Base-by-base conservation (phyloP, 2,797 vertebrate species). In the Eptatretus atami region DNA sequence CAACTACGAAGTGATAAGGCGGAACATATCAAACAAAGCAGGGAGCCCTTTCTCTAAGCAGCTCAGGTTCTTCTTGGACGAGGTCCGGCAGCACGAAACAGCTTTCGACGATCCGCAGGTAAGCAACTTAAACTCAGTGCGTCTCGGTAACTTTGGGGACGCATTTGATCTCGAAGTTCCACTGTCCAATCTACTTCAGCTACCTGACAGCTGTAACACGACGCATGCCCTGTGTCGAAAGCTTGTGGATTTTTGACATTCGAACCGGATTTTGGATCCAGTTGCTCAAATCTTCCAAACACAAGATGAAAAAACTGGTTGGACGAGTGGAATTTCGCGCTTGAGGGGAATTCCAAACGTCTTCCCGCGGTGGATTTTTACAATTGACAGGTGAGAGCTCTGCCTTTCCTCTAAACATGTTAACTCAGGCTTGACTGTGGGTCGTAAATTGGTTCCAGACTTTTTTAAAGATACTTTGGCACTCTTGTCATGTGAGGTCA, bases 241-340 rank as follows among this genome's bases (percentile, higher is more conserved):
- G 72, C 77, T 98, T 69, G 92, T 0, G 90, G 88, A 52, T 98
- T 98, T 74, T 71, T 98, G 92, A 98, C 74, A 87, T 98, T 77
- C 82, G 92, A 96, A 71, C 86, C 96, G 71, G 92, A 96, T 98
- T 98, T 71, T 80, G 88, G 6, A 98, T 98, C 71, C 90, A 98
- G 71, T 77, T 98, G 54, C 80, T 98, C 0, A n/a, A n/a, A 90
- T 98, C 68, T 98, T 98, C n/a, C 76, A 98, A 98, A 67, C 92
- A 98, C 74, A 98, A 98, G 73, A 98, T 98, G 92, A 98, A 98
- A 77, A 98, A 98, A 74, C 74, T 98, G 69, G 92, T 98, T 98
- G 92, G 92, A 98, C 88, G 72, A 96, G 90, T 1, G 92, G 92
- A 67, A 83, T 98, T 74, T 98, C 0, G 92, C 92, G 6, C 74